Evolutionary conservation across 2,888 invertebrate genomes (phyloP).

Genomic region (Cremastinae sp.): DNA sequence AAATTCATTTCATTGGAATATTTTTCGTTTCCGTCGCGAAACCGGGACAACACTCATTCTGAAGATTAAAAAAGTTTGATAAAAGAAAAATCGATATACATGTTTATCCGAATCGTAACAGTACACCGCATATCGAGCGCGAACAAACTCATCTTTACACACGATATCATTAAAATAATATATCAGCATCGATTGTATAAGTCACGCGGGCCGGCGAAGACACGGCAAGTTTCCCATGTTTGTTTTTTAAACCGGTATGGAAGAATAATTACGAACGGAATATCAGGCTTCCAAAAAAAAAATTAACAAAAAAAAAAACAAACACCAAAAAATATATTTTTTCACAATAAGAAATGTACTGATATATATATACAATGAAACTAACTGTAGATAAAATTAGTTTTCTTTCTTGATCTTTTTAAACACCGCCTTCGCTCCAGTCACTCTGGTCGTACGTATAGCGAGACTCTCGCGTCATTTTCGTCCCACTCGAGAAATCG

Average conservation of each 20-base stretch:
- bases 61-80: slow-evolving; percentile 8
- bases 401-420: slow-evolving; percentile 44
- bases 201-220: slow-evolving; percentile 32
- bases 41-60: background rate
- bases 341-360: slow-evolving; percentile 70
- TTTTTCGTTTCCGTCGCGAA: background rate
- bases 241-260: slow-evolving; percentile 35
- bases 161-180: slow-evolving; percentile 35
- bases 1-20: background rate
- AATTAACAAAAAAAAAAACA: slow-evolving; percentile 61
- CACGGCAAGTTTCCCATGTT: background rate
- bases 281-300: slow-evolving; percentile 11
- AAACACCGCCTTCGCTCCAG: slow-evolving; percentile 35
- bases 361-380: slow-evolving; percentile 78
- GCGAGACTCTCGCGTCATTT: slow-evolving; percentile 33
- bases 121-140: slow-evolving; percentile 33
- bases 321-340: slow-evolving; percentile 69
- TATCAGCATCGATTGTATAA: slow-evolving; percentile 21
- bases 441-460: slow-evolving; percentile 48
- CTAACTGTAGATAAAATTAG: slow-evolving; percentile 72
- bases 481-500: slow-evolving; percentile 30
- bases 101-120: slow-evolving; percentile 30
- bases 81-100: slow-evolving; percentile 43
- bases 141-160: slow-evolving; percentile 28
- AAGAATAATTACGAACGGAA: slow-evolving; percentile 44